phyloP scores from a whole-genome alignment of 2,888 invertebrate genomes.

The Agriotes lineatus region DNA sequence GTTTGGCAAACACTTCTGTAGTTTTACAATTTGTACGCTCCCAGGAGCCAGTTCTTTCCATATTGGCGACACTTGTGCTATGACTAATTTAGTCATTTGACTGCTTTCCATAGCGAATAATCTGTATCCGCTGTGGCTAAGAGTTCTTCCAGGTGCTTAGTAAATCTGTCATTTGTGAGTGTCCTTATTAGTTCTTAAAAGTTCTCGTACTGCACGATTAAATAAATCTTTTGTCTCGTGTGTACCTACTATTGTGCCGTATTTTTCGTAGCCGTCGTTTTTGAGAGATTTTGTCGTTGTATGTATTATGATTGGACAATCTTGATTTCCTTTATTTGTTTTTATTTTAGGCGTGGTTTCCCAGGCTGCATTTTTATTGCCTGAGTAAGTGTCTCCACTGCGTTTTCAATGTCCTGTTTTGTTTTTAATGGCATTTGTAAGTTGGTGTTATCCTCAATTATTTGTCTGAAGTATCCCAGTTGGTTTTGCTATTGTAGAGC shows the following conservation, averaged over 20 bases:
- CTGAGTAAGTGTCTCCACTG: not conserved
- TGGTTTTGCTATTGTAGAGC: not conserved
- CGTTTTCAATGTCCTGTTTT: not conserved
- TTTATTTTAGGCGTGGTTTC: not conserved
- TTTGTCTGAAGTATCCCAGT: not conserved
- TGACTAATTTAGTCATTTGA: not conserved
- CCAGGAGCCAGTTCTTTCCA: not conserved
- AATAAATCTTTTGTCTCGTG: too few species aligned
- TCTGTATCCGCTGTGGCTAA: not conserved
- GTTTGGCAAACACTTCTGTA: not conserved
- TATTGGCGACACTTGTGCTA: not conserved
- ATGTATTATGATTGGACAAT: not conserved
- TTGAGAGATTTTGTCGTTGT: not conserved
- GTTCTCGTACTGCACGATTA: too few species aligned
- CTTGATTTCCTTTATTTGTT: not conserved
- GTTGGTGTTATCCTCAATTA: not conserved
- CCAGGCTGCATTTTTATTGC: not conserved
- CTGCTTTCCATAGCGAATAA: not conserved
- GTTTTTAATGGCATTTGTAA: not conserved
- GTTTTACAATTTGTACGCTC: too few species aligned
- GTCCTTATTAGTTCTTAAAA: too few species aligned
- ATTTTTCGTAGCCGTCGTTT: too few species aligned
- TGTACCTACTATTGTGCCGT: too few species aligned
- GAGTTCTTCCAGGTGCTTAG: not conserved
- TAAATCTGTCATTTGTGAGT: not conserved